phyloP scores from a whole-genome alignment of 1,140 invertebrate species.

The Drosophila mayri region DNA sequence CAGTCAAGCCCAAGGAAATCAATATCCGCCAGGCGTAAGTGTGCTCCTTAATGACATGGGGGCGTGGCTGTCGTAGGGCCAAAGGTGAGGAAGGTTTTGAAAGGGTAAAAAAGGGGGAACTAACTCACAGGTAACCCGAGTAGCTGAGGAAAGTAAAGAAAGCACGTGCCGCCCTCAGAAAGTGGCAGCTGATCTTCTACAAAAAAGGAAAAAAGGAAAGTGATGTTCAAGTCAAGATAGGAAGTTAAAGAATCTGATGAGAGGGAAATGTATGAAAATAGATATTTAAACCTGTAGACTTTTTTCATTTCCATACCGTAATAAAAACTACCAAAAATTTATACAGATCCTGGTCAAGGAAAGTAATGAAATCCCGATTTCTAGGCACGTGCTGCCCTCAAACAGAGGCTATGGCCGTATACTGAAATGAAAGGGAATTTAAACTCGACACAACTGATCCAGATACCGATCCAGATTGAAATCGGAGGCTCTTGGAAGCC shows the following conservation, averaged over 20 bases:
- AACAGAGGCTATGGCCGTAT: conserved; percentile 31
- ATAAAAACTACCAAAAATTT: background rate
- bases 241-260: background rate
- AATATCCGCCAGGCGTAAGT: conserved; percentile 76
- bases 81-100: conserved; percentile 26
- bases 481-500: conserved; percentile 40
- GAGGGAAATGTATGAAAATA: conserved; percentile 48
- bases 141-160: conserved; percentile 67
- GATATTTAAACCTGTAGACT: background rate
- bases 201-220: conserved; percentile 48
- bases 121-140: conserved; percentile 59
- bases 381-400: conserved; percentile 70
- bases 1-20: conserved; percentile 49
- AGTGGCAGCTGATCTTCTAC: conserved; percentile 51
- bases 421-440: conserved; percentile 56
- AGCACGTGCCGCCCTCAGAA: conserved; percentile 59
- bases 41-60: conserved; percentile 69
- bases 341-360: background rate
- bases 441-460: conserved; percentile 32
- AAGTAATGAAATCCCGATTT: conserved; percentile 51
- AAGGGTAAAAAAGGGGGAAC: conserved; percentile 17
- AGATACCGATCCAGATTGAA: conserved; percentile 22
- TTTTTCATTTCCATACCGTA: background rate
- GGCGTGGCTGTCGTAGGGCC: conserved; percentile 53
- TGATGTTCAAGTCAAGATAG: conserved; percentile 30